A percentile compares a stretch with the other conserved stretches of the same genome.
These are phyloP conservation scores for Galleria mellonella DNA, from an alignment of 1,140 invertebrate species.

Conservation along the genomic window DNA sequence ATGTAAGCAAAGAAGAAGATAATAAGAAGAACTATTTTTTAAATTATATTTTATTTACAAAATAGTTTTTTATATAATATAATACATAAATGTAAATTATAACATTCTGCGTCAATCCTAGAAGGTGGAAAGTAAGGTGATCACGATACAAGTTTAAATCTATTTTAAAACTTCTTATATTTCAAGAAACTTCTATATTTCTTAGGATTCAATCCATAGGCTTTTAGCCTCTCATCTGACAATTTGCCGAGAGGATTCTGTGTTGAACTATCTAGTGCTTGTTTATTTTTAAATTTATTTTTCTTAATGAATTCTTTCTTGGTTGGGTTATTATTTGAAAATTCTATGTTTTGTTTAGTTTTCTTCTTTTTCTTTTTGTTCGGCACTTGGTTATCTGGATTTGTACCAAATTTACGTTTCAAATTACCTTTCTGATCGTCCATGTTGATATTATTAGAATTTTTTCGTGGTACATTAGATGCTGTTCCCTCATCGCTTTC, in stretches of 20 bases:
- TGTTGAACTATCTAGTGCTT: constrained; percentile 26
- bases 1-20: no score
- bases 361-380: constrained; percentile 39
- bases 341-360: constrained; percentile 14
- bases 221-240: constrained; percentile 86
- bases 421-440: constrained; percentile 3
- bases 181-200: constrained; percentile 79
- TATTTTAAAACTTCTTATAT: constrained; percentile 68
- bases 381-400: constrained; percentile 13
- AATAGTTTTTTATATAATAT: no score
- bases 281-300: constrained; percentile 35
- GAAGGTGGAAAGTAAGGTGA: no score
- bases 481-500: background rate
- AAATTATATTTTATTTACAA: no score
- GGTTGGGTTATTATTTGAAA: constrained; percentile 19
- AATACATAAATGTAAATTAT: no score
- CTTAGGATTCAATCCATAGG: constrained; percentile 94
- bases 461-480: background rate
- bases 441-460: constrained; percentile 1
- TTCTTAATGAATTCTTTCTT: constrained; percentile 33
- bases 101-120: no score
- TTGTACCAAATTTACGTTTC: constrained; percentile 23
- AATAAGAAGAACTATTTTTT: no score
- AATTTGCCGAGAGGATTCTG: constrained; percentile 65
- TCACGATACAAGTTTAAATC: no score